Evolutionary conservation across 2,888 invertebrate species (phyloP).

Genomic region (Agrotis segetum): DNA sequence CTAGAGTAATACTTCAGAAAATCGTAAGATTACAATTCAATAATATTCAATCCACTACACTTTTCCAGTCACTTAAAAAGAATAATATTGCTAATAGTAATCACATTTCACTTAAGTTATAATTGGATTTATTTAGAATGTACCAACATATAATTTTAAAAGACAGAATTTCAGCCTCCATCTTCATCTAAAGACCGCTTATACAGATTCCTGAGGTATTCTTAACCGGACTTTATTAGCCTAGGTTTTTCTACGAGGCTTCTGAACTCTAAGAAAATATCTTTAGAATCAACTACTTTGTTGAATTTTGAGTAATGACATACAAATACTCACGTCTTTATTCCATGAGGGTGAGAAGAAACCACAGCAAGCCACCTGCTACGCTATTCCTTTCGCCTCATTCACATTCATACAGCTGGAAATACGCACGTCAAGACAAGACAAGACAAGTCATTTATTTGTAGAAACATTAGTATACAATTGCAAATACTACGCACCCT

Average conservation of each 20-base stretch:
- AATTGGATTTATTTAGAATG: slow-evolving; percentile 8
- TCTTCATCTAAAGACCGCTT: background rate
- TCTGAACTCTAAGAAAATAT: background rate
- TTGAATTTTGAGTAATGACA: background rate
- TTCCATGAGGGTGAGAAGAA: no score
- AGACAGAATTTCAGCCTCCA: background rate
- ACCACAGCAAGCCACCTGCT: no score
- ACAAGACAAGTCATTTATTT: no score
- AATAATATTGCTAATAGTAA: slow-evolving; percentile 61
- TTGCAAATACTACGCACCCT: no score
- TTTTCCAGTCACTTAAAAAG: slow-evolving; percentile 46
- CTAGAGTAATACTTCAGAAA: slow-evolving; percentile 50
- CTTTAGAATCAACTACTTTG: background rate
- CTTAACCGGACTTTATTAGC: background rate
- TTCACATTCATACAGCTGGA: no score
- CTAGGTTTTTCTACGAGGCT: background rate
- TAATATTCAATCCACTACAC: slow-evolving; percentile 27
- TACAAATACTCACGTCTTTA: no score
- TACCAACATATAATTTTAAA: background rate
- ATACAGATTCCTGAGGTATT: background rate
- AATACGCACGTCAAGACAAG: no score
- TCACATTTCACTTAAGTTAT: slow-evolving; percentile 65
- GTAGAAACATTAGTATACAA: no score
- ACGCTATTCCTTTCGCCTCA: no score
- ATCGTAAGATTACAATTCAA: slow-evolving; percentile 44